Base-by-base conservation (phyloP, 2,888 invertebrate genomes). In the Pinctada fucata region DNA sequence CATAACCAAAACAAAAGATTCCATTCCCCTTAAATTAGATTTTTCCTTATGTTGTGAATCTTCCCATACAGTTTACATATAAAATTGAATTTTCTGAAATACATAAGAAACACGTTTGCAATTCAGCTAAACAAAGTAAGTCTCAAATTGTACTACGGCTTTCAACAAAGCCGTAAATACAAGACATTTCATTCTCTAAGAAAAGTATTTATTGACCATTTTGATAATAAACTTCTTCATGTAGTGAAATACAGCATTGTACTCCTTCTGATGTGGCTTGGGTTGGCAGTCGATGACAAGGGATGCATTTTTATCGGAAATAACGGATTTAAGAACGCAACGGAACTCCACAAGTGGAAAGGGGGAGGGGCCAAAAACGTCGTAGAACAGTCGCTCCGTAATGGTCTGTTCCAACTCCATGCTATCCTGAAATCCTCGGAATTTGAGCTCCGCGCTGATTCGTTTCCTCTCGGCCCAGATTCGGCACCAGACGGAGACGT, bases 401-500 rank as follows among this genome's bases (percentile, higher is more conserved):
- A 80, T 72, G 3, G 75, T 71, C 58, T 80, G 77, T 69, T 80
- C 80, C 16, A 80, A 49, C 45, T 77, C 72, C 2, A 78, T n/a
- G 48, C 75, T 75, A 4, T 80, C 80, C 31, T 48, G 13, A 68
- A 74, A 80, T 31, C 80, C 80, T 50, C 75, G 74, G 3, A 70
- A 70, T 68, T 78, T 80, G 8, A 80, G 68, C 48, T 72, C 72
- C 5, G 74, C 66, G 5, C 78, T 69, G 45, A 85, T 82, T 76
- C 85, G 85, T 71, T 87, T 87, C 70, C 86, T 80, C 16, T 84
- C 79, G 10, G 85, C 85, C 86, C 86, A 87, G 3, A 85, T 85
- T 76, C 85, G 80, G 50, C 84, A 85, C 82, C 83, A 84, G 13
- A 84, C 83, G 31, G 82, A 79, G 73, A 85, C 77, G 65, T 80